phyloP scores from a whole-genome alignment of 2,888 invertebrate genomes.

The Callinectes sapidus region DNA sequence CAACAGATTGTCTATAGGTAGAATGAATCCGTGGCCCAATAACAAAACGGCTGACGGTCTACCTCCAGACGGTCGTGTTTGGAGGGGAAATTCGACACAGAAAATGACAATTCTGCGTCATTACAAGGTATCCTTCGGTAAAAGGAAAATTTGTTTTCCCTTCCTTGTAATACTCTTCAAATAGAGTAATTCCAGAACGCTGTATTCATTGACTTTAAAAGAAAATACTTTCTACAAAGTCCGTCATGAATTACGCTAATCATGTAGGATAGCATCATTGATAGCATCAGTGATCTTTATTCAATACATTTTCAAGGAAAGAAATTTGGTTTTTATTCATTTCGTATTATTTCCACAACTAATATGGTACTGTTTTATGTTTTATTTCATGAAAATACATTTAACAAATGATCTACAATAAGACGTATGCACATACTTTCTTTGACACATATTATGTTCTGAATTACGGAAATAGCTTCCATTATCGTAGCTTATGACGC shows the following conservation, averaged over 20 bases:
- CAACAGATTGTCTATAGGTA: not conserved
- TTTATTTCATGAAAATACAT: not conserved
- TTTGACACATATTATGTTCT: too few relatives aligned
- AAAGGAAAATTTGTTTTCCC: not conserved
- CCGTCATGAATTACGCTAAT: too few relatives aligned
- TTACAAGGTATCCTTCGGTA: not conserved
- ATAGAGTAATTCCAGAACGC: too few relatives aligned
- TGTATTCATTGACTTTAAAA: not conserved
- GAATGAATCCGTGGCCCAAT: not conserved
- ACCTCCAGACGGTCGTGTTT: not conserved
- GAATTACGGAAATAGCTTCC: not conserved
- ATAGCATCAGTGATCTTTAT: not conserved
- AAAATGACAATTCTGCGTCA: not conserved
- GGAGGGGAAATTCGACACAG: constrained; percentile 7
- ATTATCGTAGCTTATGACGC: not conserved
- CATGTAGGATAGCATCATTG: not conserved
- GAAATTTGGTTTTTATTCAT: not conserved
- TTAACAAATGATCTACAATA: not conserved
- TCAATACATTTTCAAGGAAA: not conserved
- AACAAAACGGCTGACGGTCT: constrained; percentile 16
- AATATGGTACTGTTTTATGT: not conserved
- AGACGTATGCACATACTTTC: not conserved
- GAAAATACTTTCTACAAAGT: too few relatives aligned
- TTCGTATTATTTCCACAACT: not conserved
- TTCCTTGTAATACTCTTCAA: not conserved